Evolutionary conservation across 1,140 invertebrate species (phyloP).

Genomic region (Macrobrachium rosenbergii): DNA sequence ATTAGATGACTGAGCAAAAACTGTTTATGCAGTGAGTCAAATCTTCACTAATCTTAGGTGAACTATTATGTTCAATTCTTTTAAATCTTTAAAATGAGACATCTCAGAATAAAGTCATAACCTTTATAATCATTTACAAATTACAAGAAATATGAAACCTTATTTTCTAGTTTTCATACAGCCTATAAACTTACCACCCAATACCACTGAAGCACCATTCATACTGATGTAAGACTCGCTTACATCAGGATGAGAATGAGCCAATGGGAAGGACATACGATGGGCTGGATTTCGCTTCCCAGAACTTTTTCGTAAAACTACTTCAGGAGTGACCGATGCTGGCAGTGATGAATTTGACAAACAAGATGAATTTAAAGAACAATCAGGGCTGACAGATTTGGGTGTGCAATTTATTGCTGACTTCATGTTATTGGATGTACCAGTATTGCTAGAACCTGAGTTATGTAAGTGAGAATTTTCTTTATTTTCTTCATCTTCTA

Average conservation of each 20-base stretch:
- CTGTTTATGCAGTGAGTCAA: too few relatives aligned
- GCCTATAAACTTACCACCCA: conserved; percentile 32
- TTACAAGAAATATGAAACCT: background rate
- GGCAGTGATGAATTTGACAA: conserved; percentile 75
- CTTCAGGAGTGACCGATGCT: conserved; percentile 79
- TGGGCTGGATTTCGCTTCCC: conserved; percentile 68
- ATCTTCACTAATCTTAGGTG: too few relatives aligned
- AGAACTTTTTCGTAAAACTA: conserved; percentile 75
- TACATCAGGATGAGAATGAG: conserved; percentile 68
- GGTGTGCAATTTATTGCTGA: conserved; percentile 42
- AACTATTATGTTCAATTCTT: too few relatives aligned
- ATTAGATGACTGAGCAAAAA: too few relatives aligned
- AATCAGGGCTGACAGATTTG: conserved; percentile 46
- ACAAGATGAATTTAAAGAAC: conserved; percentile 65
- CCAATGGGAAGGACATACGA: conserved; percentile 77
- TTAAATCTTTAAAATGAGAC: too few relatives aligned
- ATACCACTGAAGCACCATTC: conserved; percentile 51
- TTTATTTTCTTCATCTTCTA: conserved; percentile 50
- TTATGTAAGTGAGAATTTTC: conserved; percentile 23
- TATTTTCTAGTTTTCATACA: background rate
- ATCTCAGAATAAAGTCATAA: background rate
- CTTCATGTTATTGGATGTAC: background rate
- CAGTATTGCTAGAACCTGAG: conserved; percentile 24
- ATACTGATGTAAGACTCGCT: conserved; percentile 28
- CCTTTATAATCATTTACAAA: too few relatives aligned